Conservation (phyloP, 2,113 vertebrate genomes). For the Terrapene triunguis region DNA sequence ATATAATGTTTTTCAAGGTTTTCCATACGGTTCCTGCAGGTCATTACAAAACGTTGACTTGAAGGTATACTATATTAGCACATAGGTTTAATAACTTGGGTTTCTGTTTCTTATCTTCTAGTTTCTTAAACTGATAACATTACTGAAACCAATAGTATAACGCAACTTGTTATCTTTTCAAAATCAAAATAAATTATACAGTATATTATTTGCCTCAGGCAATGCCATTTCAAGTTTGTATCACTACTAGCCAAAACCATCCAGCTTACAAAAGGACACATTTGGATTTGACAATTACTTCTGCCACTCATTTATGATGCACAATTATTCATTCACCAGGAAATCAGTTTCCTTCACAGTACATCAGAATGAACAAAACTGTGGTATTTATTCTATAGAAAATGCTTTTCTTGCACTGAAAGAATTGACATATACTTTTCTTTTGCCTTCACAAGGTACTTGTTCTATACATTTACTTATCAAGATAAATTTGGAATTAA, state of each 20-base stretch:
- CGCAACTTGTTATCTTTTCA: slow-evolving; percentile 20
- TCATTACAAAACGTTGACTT: background rate
- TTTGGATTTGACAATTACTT: background rate
- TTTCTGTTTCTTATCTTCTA: too few relatives aligned
- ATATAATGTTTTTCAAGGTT: background rate
- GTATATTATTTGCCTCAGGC: background rate
- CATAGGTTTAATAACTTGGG: too few relatives aligned
- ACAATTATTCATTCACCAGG: slow-evolving; percentile 21
- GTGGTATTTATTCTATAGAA: background rate
- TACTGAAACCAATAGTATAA: slow-evolving; percentile 17
- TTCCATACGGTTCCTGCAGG: background rate
- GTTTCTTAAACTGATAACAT: background rate
- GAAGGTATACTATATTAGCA: slow-evolving; percentile 8
- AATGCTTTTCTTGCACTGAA: background rate
- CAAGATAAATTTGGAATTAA: background rate
- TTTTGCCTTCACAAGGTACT: background rate
- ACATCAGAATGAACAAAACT: background rate
- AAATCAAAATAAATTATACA: slow-evolving; percentile 8
- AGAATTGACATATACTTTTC: background rate
- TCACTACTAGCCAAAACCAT: background rate
- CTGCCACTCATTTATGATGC: background rate
- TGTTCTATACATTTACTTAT: background rate
- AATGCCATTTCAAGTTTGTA: slow-evolving; percentile 28
- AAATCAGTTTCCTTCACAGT: background rate
- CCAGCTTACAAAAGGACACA: background rate